phyloP scores from a whole-genome alignment of 2,113 vertebrate species.

The Andinoacara biseriatus region DNA sequence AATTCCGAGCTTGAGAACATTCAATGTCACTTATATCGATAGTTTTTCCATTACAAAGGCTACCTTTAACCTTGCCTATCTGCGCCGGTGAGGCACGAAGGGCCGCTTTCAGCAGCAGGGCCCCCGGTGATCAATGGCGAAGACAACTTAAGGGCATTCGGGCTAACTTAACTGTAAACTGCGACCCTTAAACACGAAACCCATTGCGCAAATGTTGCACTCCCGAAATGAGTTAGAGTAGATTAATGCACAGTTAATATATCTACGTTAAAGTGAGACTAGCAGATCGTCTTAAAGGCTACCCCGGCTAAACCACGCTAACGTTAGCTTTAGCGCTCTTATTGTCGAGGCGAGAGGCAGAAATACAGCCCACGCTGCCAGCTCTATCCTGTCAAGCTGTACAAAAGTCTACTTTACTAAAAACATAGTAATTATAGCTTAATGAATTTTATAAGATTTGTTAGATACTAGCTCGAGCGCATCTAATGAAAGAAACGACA shows the following conservation, averaged over 20 bases:
- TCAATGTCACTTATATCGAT: neutral
- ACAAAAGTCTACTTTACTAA: neutral
- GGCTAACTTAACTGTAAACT: neutral
- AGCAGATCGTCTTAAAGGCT: neutral
- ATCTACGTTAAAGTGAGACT: neutral
- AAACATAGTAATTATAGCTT: neutral
- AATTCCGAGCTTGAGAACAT: neutral
- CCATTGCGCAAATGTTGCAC: neutral
- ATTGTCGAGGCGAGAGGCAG: neutral
- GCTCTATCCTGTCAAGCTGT: neutral
- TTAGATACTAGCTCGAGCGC: neutral
- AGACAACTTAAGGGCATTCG: neutral
- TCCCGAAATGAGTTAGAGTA: neutral
- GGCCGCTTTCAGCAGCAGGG: neutral
- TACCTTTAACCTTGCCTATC: neutral
- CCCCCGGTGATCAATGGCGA: neutral
- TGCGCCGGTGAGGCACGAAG: neutral
- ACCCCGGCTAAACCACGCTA: neutral
- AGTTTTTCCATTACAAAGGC: neutral
- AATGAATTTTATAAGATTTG: neutral
- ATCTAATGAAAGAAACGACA: neutral
- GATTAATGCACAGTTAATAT: neutral
- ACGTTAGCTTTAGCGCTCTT: neutral
- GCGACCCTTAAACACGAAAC: neutral
- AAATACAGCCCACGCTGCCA: neutral